Evolutionary conservation across 1,140 invertebrate genomes (phyloP), one percentile per base, ranked within the genome.

Genomic region (Oryzaephilus surinamensis): DNA sequence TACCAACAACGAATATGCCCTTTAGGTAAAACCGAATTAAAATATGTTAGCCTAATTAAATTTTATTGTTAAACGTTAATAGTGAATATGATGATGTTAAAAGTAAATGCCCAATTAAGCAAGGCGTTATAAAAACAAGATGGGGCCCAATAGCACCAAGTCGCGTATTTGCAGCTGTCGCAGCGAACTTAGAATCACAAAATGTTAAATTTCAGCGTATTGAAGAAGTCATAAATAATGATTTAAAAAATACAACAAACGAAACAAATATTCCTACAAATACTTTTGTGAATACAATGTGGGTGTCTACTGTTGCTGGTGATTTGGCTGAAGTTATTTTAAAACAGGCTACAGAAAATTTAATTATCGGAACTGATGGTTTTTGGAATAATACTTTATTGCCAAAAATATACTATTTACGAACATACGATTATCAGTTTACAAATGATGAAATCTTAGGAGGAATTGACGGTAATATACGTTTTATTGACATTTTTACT

Each of bases 381-480:
- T 67, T 66, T 26, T 82, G 78, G 78, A 78, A 81, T 41, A 72
- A 74, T 45, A 73, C 72, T 1, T 47, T 73, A 7, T 48, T 72
- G 8, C 76, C 78, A 0, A 58, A 67, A 37, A 55, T 67, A 45
- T 70, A 66, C 51, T 78, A 78, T 54, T 55, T 73, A 10, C 52
- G 59, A 13, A 38, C 55, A 6, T 52, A 63, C 2, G 57, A 66
- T 35, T 77, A 72, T 64, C 73, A 78, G 37, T 59, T 75, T 16
- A 80, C 76, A 2, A 69, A 75, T 45, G 69, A 77, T 27, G 76
- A 79, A 55, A 69, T 81, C 30, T 50, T 79, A 33, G 76, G 73
- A 33, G 76, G 72, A 23, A 65, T 81, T 23, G 79, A 82, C 58
- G 78, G 77, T 77, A n/a, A n/a, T n/a, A n/a, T n/a, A n/a, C n/a